A percentile compares a stretch with the other conserved stretches of the same genome.
These are phyloP conservation scores for Trogon melanurus DNA, from an alignment of 2,113 vertebrate genomes.

Conservation along the genomic window DNA sequence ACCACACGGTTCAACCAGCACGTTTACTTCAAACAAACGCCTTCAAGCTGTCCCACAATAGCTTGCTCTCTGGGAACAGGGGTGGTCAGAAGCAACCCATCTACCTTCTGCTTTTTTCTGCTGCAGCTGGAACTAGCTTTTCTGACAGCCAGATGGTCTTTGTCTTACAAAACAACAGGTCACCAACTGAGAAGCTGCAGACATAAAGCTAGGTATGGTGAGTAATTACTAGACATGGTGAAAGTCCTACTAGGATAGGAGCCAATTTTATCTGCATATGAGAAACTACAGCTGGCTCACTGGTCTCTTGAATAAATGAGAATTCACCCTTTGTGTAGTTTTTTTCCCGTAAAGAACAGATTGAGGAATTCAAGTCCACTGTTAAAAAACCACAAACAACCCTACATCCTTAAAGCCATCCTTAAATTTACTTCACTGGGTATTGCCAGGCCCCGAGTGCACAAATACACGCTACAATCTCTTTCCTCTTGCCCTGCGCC, in stretches of 20 bases:
- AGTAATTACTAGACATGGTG: neutral
- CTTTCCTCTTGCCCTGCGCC: neutral
- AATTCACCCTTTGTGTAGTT: neutral
- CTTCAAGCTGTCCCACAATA: neutral
- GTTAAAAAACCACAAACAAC: neutral
- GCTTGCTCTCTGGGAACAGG: neutral
- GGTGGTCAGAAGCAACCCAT: neutral
- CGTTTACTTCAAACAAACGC: neutral
- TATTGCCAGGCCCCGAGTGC: neutral
- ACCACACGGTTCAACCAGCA: neutral
- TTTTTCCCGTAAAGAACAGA: neutral
- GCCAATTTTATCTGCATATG: neutral
- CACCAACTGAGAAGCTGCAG: neutral
- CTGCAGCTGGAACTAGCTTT: neutral
- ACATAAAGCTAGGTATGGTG: neutral
- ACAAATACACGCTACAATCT: neutral
- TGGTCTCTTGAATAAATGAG: neutral
- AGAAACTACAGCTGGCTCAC: neutral
- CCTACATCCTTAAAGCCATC: neutral
- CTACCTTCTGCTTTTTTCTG: neutral
- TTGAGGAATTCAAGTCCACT: neutral
- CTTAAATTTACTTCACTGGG: neutral
- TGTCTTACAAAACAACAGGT: neutral
- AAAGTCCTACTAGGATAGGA: neutral
- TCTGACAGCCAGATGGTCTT: neutral